Percentiles rank a stretch among this genome's conserved stretches.
These are phyloP conservation scores for Megaustenia siamemsis DNA, from an alignment of 2,888 invertebrate species.

Conservation along the genomic window DNA sequence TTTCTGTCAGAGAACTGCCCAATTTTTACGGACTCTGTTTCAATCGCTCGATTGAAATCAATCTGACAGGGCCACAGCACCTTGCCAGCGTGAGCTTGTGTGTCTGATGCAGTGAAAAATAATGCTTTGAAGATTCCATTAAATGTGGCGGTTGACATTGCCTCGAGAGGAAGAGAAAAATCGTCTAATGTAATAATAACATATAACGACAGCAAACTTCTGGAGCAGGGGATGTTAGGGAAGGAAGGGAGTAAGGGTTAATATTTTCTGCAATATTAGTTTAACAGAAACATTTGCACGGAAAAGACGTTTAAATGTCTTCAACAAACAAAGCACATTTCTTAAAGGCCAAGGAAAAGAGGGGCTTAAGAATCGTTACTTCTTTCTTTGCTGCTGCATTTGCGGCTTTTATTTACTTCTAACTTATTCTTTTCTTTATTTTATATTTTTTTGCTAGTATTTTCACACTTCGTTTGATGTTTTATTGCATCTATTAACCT, in stretches of 20 bases:
- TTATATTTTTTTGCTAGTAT: too few relatives aligned
- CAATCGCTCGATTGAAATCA: background rate
- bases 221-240: background rate
- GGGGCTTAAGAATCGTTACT: too few relatives aligned
- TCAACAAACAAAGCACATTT: too few relatives aligned
- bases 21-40: background rate
- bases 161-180: background rate
- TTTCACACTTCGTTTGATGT: too few relatives aligned
- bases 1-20: constrained; percentile 2
- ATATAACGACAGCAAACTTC: background rate
- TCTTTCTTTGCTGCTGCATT: too few relatives aligned
- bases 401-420: too few relatives aligned
- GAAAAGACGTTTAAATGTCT: background rate
- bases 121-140: background rate
- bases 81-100: background rate
- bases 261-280: too few relatives aligned
- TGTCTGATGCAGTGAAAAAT: background rate
- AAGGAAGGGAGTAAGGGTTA: too few relatives aligned
- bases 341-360: too few relatives aligned
- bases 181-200: background rate
- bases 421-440: too few relatives aligned
- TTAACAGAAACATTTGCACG: background rate
- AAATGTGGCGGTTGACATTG: background rate
- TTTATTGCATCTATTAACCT: too few relatives aligned
- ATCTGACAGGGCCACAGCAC: background rate